Evolutionary conservation across 2,113 vertebrate genomes (phyloP), one percentile per base, ranked within the genome.

Genomic region (Lagenorhynchus albirostris): DNA sequence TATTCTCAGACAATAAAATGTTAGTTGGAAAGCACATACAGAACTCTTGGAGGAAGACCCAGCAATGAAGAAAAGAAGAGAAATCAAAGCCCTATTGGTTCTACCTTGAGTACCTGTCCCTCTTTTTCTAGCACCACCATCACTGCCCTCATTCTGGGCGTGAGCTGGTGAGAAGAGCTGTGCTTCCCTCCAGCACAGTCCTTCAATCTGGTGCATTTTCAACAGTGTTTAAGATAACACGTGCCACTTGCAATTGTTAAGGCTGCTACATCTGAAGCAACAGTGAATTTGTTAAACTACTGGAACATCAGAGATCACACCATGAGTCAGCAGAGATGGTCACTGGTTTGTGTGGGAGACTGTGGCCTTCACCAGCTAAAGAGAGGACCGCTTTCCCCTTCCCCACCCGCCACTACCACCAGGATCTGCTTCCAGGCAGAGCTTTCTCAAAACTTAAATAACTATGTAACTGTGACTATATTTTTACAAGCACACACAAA

Each of bases 391-490:
- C 25, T 14, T 71, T 2, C 4, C 14, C 14, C 4, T 2, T 33
- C 2, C 3, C 15, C 4, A 17, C 31, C 8, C 9, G 0, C 2
- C 4, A 8, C 25, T 33, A 14, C 9, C 2, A 31, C 2, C 17
- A 8, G 50, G 20, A 33, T 71, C 60, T 80, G 60, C 60, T 44
- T 80, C 33, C 6, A 31, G 50, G 7, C 9, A 36, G 55, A 13
- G n/a, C 33, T 79, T 67, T 68, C n/a, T 63, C 12, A 62, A 68
- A 92, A 65, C 4, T 3, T 8, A 53, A 89, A 36, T 50, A 14
- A 50, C 47, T 41, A 3, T 62, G 41, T 15, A 33, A 33, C 15
- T 21, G 13, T 60, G 23, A 8, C 33, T 20, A 36, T 25, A 3
- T 26, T 55, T 33, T 65, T 41, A 18, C 44, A 63, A 91, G n/a